A percentile compares a stretch with the other conserved stretches of the same genome.
phyloP scores from a whole-genome alignment of 2,888 invertebrate genomes.

The Digitonthophagus gazella region DNA sequence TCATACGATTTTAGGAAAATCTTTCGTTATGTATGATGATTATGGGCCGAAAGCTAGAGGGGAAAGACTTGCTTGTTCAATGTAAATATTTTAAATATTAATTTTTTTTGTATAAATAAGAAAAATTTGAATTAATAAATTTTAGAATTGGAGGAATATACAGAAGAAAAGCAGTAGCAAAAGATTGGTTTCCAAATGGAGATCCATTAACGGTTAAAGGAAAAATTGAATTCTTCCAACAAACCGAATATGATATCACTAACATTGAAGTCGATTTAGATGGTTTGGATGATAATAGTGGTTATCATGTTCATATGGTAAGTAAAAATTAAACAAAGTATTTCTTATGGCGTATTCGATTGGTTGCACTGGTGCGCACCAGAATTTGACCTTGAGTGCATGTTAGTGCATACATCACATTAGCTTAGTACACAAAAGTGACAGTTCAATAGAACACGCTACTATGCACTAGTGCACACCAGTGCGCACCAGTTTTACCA shows the following conservation, averaged over 20 bases:
- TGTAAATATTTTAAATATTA: slow-evolving; percentile 56
- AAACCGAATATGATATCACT: slow-evolving; percentile 80
- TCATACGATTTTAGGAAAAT: slow-evolving; percentile 72
- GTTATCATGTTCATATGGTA: slow-evolving; percentile 83
- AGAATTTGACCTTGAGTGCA: no score
- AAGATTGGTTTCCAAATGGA: slow-evolving; percentile 87
- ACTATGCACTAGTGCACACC: no score
- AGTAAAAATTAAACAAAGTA: slow-evolving; percentile 36
- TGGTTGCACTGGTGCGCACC: no score
- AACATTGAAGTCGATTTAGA: slow-evolving; percentile 75
- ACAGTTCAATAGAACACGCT: no score
- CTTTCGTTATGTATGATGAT: slow-evolving; percentile 85
- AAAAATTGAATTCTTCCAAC: slow-evolving; percentile 78
- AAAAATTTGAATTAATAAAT: slow-evolving; percentile 14
- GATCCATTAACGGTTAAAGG: slow-evolving; percentile 64
- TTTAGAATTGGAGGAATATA: slow-evolving; percentile 70
- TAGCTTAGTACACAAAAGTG: no score
- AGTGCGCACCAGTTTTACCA: no score
- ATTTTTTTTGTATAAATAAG: background rate
- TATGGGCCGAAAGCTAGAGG: slow-evolving; percentile 85
- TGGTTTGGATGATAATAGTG: slow-evolving; percentile 65
- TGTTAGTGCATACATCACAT: no score
- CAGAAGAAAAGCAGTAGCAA: slow-evolving; percentile 78
- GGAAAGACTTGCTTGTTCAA: slow-evolving; percentile 83
- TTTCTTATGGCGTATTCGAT: no score